Base-by-base conservation (phyloP, 2,113 vertebrate species). In the Chlorodrepanis virens region DNA sequence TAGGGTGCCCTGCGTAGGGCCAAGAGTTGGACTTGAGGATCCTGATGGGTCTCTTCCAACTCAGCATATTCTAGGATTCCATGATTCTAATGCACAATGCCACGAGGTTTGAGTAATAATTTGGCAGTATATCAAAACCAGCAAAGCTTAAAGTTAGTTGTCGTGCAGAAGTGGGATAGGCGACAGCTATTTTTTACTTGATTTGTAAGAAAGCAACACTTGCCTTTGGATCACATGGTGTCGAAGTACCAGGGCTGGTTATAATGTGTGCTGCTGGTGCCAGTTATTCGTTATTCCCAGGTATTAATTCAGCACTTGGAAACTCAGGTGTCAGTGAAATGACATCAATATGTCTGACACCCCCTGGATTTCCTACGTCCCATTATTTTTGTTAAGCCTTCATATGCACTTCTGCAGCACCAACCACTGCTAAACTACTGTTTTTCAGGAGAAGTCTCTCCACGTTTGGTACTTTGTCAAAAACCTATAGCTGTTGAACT, bases 381-480 rank as follows among this genome's bases (percentile, higher is more conserved):
- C 25, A 10, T 40, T 50, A 42, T 20, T 81, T 80, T 63, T 83
- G 14, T 56, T 60, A 42, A 67, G 64, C 49, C 52, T 87, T 45
- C 76, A 45, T 1, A 13, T 47, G 54, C 72, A 84, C 77, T 87
- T 97, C 87, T 76, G 90, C 92, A 96, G 72, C 39, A 81, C 79
- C 53, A n/a, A 84, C 91, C 54, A 84, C 83, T 92, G 83, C 39
- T 83, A 89, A 96, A 96, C 78, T 45, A 83, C 25, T 95, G 93
- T 80, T 94, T 95, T 67, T 64, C 52, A 82, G 91, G 85, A 94
- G 90, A 96, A 89, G 82, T 68, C 81, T 76, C 94, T 95, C 96
- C 93, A 65, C 28, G 21, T 80, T 35, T 53, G 78, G 90, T 95
- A 94, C 69, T 91, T 77, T 31, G 52, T 78, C 83, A 71, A 81